phyloP scores from a whole-genome alignment of 2,113 vertebrate species.

The Varanus komodoensis region DNA sequence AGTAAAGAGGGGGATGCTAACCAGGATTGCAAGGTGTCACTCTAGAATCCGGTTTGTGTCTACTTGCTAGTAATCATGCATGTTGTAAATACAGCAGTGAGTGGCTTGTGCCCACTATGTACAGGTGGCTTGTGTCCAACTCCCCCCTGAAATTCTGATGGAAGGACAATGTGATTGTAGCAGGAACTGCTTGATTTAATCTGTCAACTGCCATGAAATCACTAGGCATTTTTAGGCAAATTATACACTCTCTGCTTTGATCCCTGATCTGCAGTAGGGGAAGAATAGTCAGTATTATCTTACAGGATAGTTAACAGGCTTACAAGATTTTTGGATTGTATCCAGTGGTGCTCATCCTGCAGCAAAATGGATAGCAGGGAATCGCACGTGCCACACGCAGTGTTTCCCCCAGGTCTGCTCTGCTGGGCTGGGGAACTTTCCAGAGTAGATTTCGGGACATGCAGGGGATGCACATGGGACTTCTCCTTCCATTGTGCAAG shows the following conservation, averaged over 20 bases:
- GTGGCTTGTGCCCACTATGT: neutral
- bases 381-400: neutral
- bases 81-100: neutral
- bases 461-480: no score
- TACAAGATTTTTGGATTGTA: neutral
- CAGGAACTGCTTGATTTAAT: neutral
- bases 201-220: neutral
- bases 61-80: neutral
- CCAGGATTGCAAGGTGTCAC: neutral
- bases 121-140: neutral
- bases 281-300: neutral
- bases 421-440: neutral
- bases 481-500: no score
- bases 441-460: neutral
- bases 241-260: neutral
- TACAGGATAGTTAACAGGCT: neutral
- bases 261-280: no score
- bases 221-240: neutral
- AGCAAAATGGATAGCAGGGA: neutral
- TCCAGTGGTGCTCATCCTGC: neutral
- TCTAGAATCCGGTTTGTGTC: conserved; percentile 1
- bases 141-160: neutral
- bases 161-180: neutral
- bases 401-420: neutral
- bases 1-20: neutral